Percentiles rank a stretch among this genome's conserved stretches.
Evolutionary conservation across 2,797 vertebrate genomes (phyloP).

Genomic region (Oreortyx pictus): DNA sequence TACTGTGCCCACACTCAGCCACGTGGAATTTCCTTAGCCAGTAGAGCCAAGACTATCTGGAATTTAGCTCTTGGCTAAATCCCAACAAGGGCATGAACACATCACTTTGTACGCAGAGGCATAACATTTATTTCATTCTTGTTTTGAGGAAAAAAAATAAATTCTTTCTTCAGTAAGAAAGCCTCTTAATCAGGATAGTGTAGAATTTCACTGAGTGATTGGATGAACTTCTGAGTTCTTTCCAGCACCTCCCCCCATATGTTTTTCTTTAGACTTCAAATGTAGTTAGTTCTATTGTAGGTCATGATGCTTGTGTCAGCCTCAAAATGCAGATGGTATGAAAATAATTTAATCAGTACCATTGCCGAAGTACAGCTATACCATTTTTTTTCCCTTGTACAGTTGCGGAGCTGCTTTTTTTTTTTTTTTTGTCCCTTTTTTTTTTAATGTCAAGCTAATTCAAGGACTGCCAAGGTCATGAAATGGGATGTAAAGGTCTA

Average conservation of each 20-base stretch:
- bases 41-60: background rate
- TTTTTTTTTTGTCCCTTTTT: background rate
- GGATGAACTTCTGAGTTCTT: background rate
- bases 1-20: background rate
- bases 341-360: background rate
- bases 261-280: background rate
- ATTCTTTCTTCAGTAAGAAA: background rate
- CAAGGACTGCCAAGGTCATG: background rate
- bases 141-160: background rate
- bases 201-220: background rate
- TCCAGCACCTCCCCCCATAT: background rate
- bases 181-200: rapidly evolving
- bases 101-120: rapidly evolving
- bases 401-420: background rate
- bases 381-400: background rate
- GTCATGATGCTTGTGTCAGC: background rate
- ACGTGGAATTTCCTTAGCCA: background rate
- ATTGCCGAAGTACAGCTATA: background rate
- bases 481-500: background rate
- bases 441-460: background rate
- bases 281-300: background rate
- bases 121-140: background rate
- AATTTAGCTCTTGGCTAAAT: background rate
- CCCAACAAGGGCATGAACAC: background rate
- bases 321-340: background rate